These are phyloP conservation scores for Amphipoea lucens DNA, from an alignment of 2,888 invertebrate species.

Conservation along the genomic window DNA sequence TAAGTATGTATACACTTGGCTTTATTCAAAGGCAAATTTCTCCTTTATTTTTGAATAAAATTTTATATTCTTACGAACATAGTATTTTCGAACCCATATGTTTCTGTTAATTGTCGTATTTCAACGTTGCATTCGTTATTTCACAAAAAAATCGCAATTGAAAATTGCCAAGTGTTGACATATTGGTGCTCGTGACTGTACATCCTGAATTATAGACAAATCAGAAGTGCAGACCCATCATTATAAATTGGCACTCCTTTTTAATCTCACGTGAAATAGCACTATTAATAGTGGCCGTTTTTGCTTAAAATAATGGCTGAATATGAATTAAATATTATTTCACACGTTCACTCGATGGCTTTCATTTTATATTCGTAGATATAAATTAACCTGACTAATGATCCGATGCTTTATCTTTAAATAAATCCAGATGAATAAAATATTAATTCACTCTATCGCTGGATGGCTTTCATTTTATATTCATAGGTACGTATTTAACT, in stretches of 20 bases:
- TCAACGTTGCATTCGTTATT: no score
- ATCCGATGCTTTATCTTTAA: not conserved
- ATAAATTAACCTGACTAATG: not conserved
- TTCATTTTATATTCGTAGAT: not conserved
- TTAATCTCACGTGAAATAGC: not conserved
- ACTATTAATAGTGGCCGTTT: no score
- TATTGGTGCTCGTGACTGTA: not conserved
- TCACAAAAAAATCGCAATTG: no score
- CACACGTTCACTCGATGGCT: not conserved
- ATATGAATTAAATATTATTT: slow-evolving; percentile 1
- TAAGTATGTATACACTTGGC: no score
- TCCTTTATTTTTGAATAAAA: no score
- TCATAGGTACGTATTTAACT: not conserved
- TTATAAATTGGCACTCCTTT: not conserved
- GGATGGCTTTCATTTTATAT: not conserved
- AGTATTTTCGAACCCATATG: no score
- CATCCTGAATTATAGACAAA: not conserved
- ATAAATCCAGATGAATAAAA: slow-evolving; percentile 1
- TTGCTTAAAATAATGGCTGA: not conserved
- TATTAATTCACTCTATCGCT: not conserved
- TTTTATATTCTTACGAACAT: no score
- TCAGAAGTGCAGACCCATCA: not conserved
- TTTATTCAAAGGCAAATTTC: no score
- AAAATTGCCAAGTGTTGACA: no score
- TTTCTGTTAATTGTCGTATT: no score